These are phyloP conservation scores for Tor tambroides DNA, from an alignment of 2,113 vertebrate species.

Conservation along the genomic window DNA sequence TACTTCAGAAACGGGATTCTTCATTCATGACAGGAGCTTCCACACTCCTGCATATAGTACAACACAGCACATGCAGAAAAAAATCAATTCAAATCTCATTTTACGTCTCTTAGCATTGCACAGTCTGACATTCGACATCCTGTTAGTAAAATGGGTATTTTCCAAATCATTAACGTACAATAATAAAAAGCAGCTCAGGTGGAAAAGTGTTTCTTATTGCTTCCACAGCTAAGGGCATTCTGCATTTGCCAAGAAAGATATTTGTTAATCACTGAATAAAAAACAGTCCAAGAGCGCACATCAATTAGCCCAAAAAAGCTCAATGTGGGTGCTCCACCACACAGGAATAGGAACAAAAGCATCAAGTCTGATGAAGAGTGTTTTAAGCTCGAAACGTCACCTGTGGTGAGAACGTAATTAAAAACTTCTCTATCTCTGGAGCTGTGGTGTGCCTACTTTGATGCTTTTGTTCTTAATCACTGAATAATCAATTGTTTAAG, in stretches of 20 bases:
- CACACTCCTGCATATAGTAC: background rate
- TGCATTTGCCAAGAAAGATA: constrained; percentile 18
- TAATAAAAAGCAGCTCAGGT: constrained; percentile 24
- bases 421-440: too few relatives aligned
- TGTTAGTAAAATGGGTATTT: constrained; percentile 40
- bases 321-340: too few relatives aligned
- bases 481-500: constrained; percentile 36
- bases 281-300: too few relatives aligned
- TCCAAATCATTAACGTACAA: constrained; percentile 40
- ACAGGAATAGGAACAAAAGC: too few relatives aligned
- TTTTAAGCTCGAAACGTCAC: too few relatives aligned
- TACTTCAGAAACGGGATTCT: background rate
- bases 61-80: background rate
- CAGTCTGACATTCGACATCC: background rate
- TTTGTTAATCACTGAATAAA: constrained; percentile 34
- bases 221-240: background rate
- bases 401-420: too few relatives aligned
- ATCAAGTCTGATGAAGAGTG: too few relatives aligned
- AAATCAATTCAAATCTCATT: constrained; percentile 41
- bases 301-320: too few relatives aligned
- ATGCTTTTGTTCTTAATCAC: too few relatives aligned
- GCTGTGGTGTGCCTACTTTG: too few relatives aligned
- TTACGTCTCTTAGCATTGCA: background rate
- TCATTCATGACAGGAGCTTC: constrained; percentile 12
- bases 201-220: constrained; percentile 19